Evolutionary conservation across 2,888 invertebrate genomes (phyloP), one percentile per base, ranked within the genome.

Genomic region (Dichetophora obliterata): DNA sequence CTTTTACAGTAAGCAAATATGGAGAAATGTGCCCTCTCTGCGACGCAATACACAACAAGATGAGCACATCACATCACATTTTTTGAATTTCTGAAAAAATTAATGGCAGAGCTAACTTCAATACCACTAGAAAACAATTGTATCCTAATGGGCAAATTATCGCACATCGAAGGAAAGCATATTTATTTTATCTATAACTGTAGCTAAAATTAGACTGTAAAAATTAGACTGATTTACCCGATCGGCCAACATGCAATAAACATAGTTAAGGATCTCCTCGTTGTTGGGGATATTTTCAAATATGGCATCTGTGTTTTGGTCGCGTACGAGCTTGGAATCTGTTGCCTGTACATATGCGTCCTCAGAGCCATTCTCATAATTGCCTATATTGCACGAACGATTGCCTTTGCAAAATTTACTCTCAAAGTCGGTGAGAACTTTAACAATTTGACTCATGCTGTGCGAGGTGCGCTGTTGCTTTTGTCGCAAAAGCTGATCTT

Each of bases 211-310:
- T n/a, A n/a, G n/a, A n/a, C n/a, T n/a, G n/a, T n/a, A 37, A 37
- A 52, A 52, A 0, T 31, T 54, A 14, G 31, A 31, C 31, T 31
- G 48, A 71, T 48, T 72, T 79, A 86, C 86, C 24, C 85, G 82
- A 66, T 84, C 78, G 5, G 85, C 84, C 59, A 87, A 68, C 24
- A 87, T 79, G 24, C 83, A 79, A 52, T 87, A 86, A 0, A 86
- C 86, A 77, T 84, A 85, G 8, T 83, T 80, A 3, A 87, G 75
- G 3, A 86, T 84, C 14, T 83, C 80, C 52, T 83, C 84, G 54
- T 86, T 86, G 59, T 87, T 85, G 9, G 87, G 87, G 27, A 87
- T 82, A 80, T 85, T 86, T 63, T 87, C 87, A 80, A 87, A 87
- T 0, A 87, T 83, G 0, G 88, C 85, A 82, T 87, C 87, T 50